A percentile compares a stretch with the other conserved stretches of the same genome.
Evolutionary conservation across 2,888 invertebrate species (phyloP).

Genomic region (Drosophila kambysellisi): DNA sequence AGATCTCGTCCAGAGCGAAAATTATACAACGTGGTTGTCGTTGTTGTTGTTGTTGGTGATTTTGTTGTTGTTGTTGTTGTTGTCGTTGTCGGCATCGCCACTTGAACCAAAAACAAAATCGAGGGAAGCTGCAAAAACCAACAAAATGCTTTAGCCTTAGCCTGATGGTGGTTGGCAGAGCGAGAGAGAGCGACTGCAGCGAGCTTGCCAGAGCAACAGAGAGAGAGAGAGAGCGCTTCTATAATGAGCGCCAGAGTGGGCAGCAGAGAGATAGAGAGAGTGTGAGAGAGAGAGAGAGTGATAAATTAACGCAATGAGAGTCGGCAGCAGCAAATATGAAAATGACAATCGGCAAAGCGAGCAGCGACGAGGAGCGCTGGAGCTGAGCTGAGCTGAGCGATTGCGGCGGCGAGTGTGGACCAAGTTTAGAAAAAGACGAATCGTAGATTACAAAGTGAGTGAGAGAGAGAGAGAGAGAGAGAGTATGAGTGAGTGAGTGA

Average conservation of each 20-base stretch:
- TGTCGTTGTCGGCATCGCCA: constrained; percentile 53
- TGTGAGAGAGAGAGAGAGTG: constrained; percentile 34
- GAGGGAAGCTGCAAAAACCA: constrained; percentile 76
- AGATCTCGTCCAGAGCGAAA: constrained; percentile 78
- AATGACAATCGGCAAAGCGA: constrained; percentile 71
- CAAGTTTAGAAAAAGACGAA: constrained; percentile 74
- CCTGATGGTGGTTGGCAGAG: constrained; percentile 44
- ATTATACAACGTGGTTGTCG: constrained; percentile 62
- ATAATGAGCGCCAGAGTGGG: constrained; percentile 13
- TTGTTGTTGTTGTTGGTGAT: constrained; percentile 14
- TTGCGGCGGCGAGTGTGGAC: constrained; percentile 70
- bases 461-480: constrained; percentile 7
- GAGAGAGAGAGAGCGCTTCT: constrained; percentile 2
- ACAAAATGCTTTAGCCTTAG: constrained; percentile 61
- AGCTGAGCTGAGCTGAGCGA: constrained; percentile 39
- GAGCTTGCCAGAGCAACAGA: constrained; percentile 13
- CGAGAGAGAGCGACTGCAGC: constrained; percentile 34
- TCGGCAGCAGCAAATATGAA: constrained; percentile 48
- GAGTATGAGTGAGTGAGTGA: constrained; percentile 18
- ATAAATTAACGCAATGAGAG: constrained; percentile 56
- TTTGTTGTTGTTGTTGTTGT: constrained; percentile 15
- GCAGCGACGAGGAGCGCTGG: neutral
- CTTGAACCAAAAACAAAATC: constrained; percentile 75
- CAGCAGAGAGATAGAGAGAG: constrained; percentile 4
- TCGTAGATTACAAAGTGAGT: constrained; percentile 40